phyloP scores from a whole-genome alignment of 2,888 invertebrate genomes.

The Dynastes grantii region DNA sequence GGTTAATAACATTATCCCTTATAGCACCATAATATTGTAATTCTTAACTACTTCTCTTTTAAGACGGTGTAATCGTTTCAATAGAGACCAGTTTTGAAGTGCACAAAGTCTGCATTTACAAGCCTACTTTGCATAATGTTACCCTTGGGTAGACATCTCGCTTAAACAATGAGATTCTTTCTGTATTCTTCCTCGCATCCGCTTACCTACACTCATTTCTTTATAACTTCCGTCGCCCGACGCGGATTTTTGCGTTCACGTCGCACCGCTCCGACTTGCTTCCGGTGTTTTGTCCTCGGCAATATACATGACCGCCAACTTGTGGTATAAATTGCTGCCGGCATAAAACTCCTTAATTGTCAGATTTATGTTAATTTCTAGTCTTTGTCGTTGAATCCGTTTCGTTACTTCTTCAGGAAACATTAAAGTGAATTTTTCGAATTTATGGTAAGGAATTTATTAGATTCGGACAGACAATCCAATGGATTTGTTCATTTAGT shows the following conservation, averaged over 20 bases:
- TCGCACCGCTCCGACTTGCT: slow-evolving; percentile 61
- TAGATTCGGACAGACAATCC: background rate
- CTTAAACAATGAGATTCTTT: slow-evolving; percentile 66
- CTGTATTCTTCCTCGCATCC: slow-evolving; percentile 63
- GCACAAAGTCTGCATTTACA: slow-evolving; percentile 56
- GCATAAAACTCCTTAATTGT: slow-evolving; percentile 62
- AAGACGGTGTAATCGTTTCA: slow-evolving; percentile 47
- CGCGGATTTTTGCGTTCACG: slow-evolving; percentile 65
- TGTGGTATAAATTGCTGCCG: slow-evolving; percentile 55
- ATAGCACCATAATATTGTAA: slow-evolving; percentile 36
- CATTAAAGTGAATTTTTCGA: slow-evolving; percentile 32
- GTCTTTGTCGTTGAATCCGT: slow-evolving; percentile 50
- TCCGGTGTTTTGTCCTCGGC: slow-evolving; percentile 63
- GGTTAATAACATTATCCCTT: slow-evolving; percentile 47
- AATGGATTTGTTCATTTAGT: background rate
- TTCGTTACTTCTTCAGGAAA: slow-evolving; percentile 42
- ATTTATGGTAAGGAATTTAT: slow-evolving; percentile 38
- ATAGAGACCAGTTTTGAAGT: slow-evolving; percentile 48
- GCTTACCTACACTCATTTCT: slow-evolving; percentile 63
- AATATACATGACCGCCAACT: slow-evolving; percentile 45
- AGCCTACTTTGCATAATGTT: slow-evolving; percentile 67
- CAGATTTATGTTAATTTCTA: slow-evolving; percentile 61
- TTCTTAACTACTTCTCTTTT: slow-evolving; percentile 42
- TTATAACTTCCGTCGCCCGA: slow-evolving; percentile 59
- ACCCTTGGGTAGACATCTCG: slow-evolving; percentile 65